Conservation (phyloP, 1,140 invertebrate species). For the Drosophila auraria region DNA sequence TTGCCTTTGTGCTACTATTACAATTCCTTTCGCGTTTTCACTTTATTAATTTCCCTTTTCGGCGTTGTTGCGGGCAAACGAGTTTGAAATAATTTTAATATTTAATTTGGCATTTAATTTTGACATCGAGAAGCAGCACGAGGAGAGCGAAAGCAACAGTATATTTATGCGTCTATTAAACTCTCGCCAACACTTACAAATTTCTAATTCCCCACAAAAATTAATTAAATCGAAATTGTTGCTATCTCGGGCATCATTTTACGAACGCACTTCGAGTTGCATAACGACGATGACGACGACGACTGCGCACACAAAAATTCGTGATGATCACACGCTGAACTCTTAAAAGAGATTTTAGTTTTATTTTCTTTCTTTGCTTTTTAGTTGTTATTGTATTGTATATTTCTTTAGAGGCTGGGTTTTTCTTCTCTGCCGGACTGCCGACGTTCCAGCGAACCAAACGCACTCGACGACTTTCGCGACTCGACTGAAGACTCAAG, state of each 20-base stretch:
- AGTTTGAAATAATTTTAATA: constrained; percentile 61
- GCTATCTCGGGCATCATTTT: constrained; percentile 57
- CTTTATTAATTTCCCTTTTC: constrained; percentile 67
- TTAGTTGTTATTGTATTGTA: constrained; percentile 2
- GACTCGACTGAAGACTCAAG: constrained; percentile 74
- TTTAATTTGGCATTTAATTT: constrained; percentile 43
- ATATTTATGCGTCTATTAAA: constrained; percentile 56
- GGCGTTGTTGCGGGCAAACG: constrained; percentile 39
- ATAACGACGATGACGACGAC: constrained; percentile 63
- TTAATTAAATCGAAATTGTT: constrained; percentile 50
- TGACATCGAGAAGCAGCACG: constrained; percentile 31
- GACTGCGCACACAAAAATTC: constrained; percentile 62
- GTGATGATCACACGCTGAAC: constrained; percentile 29
- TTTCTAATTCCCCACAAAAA: constrained; percentile 46
- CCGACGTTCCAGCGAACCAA: constrained; percentile 66
- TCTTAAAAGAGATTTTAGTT: constrained; percentile 33
- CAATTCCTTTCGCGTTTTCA: constrained; percentile 57
- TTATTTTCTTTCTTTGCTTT: constrained; percentile 18
- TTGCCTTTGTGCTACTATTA: constrained; percentile 29
- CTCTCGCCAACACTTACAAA: constrained; percentile 14
- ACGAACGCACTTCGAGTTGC: constrained; percentile 72
- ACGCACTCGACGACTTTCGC: constrained; percentile 84
- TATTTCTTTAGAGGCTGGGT: constrained; percentile 25
- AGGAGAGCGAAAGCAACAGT: constrained; percentile 23
- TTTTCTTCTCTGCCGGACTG: constrained; percentile 36